Evolutionary conservation across 2,888 invertebrate species (phyloP), one percentile per base, ranked within the genome.

Genomic region (Caenorhabditis sp.): DNA sequence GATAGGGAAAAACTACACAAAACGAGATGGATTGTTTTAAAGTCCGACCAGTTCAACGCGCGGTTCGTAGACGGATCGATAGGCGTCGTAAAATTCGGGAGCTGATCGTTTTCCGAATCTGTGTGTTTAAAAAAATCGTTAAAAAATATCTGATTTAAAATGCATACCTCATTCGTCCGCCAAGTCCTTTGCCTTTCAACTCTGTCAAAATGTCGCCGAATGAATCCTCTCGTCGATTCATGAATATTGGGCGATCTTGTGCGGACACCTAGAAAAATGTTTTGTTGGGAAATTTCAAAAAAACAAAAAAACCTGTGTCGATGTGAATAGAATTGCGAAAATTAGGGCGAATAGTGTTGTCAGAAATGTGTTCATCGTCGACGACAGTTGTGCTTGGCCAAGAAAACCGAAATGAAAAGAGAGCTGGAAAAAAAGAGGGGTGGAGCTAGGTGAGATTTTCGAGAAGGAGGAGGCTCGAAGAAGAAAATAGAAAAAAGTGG

Each of bases 121-220:
- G 23, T 21, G 54, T 27, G 24, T 36, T 21, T 36, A 36, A 19
- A 36, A 6, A 58, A 14, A 19, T 5, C 37, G 1, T 58, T 37
- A 21, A 62, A 8, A 12, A 37, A 3, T 49, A n/a, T 27, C n/a
- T 23, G 2, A 55, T 31, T 31, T 31, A 31, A 10, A 51, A 51
- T 51, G 21, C 21, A 51, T 37, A 82, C 82, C 82, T 73, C 82
- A 82, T 82, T 61, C 82, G 51, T 43, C 82, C 82, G 6, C 76
- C 76, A 66, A 82, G 76, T 50, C 78, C 75, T 60, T 81, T 81
- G 55, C 79, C 77, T 66, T 81, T 82, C 43, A 82, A 76, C 59
- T 78, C 82, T 24, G 67, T 69, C 54, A 82, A 61, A 58, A 82
- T 76, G 55, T 72, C 78, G 43, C 77, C 77, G 55, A 81, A 73